A percentile compares a stretch with the other conserved stretches of the same genome.
phyloP scores from a whole-genome alignment of 2,113 vertebrate genomes.

The Phaetusa simplex region DNA sequence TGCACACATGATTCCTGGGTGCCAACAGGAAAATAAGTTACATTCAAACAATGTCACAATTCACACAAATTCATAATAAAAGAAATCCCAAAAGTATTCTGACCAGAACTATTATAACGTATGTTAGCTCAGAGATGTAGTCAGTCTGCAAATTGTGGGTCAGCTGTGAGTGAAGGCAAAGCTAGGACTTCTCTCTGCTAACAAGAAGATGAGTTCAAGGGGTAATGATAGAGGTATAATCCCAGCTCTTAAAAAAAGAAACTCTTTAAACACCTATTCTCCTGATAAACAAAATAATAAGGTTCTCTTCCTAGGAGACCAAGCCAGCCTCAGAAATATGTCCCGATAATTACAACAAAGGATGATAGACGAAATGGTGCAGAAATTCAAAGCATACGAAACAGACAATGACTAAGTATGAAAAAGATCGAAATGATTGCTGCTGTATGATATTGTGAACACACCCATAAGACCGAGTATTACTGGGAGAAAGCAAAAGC shows the following conservation, averaged over 20 bases:
- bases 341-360: not conserved
- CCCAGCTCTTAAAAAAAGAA: not conserved
- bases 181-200: not conserved
- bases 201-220: not conserved
- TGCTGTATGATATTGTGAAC: not conserved
- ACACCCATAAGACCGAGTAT: not conserved
- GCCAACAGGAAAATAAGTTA: not conserved
- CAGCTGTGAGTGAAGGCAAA: not conserved
- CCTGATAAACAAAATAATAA: not conserved
- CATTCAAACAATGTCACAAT: not conserved
- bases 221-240: not conserved
- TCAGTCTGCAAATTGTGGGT: not conserved
- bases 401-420: not conserved
- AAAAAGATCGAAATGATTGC: not conserved
- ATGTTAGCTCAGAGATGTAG: not conserved
- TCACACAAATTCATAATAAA: not conserved
- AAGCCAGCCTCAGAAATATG: not conserved
- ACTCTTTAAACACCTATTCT: not conserved
- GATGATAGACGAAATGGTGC: not conserved
- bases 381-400: not conserved
- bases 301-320: not conserved
- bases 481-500: not conserved
- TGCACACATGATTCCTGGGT: not conserved
- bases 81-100: not conserved
- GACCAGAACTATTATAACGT: not conserved